Percentiles rank a stretch among this genome's conserved stretches.
These are phyloP conservation scores for Cyrtonyx montezumae DNA, from an alignment of 2,113 vertebrate genomes.

Conservation along the genomic window DNA sequence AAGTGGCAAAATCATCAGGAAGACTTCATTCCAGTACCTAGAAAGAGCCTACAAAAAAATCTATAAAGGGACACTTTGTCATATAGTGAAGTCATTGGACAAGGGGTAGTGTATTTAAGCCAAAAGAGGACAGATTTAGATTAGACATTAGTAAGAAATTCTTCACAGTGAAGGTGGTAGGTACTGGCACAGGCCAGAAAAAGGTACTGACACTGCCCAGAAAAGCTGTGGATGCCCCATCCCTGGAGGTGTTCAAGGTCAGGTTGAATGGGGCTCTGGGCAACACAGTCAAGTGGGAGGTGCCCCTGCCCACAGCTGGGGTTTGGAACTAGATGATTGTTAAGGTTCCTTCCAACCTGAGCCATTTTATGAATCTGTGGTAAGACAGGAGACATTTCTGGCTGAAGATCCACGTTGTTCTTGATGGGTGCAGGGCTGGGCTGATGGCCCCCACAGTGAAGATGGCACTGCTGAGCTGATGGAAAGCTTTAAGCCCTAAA, in stretches of 20 bases:
- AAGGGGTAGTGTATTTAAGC: background rate
- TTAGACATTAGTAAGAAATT: background rate
- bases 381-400: background rate
- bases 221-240: background rate
- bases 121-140: background rate
- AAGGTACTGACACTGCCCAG: too few species aligned
- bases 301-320: background rate
- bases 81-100: background rate
- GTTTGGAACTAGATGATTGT: background rate
- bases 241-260: background rate
- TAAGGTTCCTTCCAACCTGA: background rate
- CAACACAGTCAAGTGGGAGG: background rate
- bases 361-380: background rate
- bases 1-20: fast-evolving
- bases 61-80: background rate
- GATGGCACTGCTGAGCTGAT: fast-evolving
- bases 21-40: background rate
- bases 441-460: fast-evolving
- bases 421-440: fast-evolving
- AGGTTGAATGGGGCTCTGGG: background rate
- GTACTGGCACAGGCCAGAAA: background rate
- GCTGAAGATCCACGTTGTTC: fast-evolving
- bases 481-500: background rate
- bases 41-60: background rate
- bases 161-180: background rate